Evolutionary conservation across 2,888 invertebrate genomes (phyloP).

Genomic region (Orchesella flavescens): DNA sequence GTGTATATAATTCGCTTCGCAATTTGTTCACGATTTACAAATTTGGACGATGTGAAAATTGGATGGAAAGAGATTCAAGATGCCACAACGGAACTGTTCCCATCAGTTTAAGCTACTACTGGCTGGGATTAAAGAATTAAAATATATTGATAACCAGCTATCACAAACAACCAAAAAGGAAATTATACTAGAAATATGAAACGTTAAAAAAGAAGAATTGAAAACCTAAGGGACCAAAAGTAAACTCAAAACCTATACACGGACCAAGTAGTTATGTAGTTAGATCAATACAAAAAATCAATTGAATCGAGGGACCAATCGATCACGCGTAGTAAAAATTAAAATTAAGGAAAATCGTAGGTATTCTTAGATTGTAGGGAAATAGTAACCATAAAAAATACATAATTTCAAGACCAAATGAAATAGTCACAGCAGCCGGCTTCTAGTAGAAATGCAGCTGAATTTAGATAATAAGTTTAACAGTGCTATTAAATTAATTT

Average conservation of each 20-base stretch:
- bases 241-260: not conserved
- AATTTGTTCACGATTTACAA: slow-evolving; percentile 89
- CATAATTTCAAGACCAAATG: too few species aligned
- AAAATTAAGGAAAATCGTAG: too few species aligned
- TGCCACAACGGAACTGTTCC: slow-evolving; percentile 82
- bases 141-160: not conserved
- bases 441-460: not conserved
- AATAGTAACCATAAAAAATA: not conserved
- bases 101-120: not conserved
- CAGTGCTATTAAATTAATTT: too few species aligned
- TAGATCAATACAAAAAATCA: too few species aligned
- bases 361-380: too few species aligned
- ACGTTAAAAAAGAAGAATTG: too few species aligned
- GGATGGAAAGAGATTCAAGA: slow-evolving; percentile 91
- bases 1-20: slow-evolving; percentile 91
- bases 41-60: slow-evolving; percentile 85
- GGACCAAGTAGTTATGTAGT: too few species aligned
- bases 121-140: not conserved
- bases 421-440: not conserved
- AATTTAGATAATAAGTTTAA: too few species aligned
- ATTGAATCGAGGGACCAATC: too few species aligned
- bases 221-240: not conserved
- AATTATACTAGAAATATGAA: not conserved
- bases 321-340: too few species aligned
- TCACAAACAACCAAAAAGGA: not conserved